Evolutionary conservation across 37 sponge, comb jelly and placozoan species (phyloP).

Genomic region (Aplysina aerophoba): DNA sequence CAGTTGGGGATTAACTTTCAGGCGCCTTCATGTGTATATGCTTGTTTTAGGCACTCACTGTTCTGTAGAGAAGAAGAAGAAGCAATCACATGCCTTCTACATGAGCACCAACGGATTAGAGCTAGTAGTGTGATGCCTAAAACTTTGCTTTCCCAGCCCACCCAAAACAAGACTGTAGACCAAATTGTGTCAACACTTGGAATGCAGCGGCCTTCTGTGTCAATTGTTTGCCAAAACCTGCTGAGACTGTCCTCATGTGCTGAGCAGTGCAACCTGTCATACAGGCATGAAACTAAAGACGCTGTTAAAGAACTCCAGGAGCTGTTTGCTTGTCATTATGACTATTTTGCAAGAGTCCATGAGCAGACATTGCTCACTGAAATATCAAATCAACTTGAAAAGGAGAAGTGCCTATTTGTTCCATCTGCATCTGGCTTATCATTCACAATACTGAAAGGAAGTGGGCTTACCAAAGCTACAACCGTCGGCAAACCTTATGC

Average conservation of each 20-base stretch:
- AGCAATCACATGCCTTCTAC: too few relatives aligned
- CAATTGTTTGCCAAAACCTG: background rate
- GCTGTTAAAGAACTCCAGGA: background rate
- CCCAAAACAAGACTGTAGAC: too few relatives aligned
- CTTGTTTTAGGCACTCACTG: too few relatives aligned
- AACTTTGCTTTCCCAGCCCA: too few relatives aligned
- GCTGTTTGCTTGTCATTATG: conserved; percentile 7
- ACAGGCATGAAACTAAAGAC: background rate
- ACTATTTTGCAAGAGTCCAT: background rate
- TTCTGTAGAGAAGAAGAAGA: too few relatives aligned
- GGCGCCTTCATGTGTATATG: too few relatives aligned
- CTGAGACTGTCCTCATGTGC: background rate
- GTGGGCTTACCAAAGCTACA: background rate
- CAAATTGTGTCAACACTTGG: background rate
- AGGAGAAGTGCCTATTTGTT: background rate
- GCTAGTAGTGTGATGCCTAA: too few relatives aligned
- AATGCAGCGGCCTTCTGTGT: background rate
- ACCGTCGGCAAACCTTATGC: background rate
- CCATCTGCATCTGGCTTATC: background rate
- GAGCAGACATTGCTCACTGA: background rate
- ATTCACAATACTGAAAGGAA: background rate
- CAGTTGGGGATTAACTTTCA: background rate
- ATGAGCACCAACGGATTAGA: too few relatives aligned
- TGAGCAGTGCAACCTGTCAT: conserved; percentile 2
- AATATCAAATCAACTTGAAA: background rate